Evolutionary conservation across 2,888 invertebrate species (phyloP).

Genomic region (Barypeithes pellucidus): DNA sequence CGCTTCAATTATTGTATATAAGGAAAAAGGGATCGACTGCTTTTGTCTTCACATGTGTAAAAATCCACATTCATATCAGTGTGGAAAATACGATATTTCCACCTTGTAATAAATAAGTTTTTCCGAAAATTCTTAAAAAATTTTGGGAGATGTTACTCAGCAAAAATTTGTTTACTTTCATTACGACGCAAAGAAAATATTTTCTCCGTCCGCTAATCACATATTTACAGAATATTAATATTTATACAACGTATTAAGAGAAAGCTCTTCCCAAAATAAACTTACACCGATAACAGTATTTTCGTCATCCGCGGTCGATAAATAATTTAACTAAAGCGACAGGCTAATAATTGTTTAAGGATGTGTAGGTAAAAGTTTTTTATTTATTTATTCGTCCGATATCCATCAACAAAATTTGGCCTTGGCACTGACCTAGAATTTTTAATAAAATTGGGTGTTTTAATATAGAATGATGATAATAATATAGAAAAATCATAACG

Average conservation of each 20-base stretch:
- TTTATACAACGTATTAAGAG: conserved; percentile 33
- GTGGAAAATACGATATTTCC: too few species aligned
- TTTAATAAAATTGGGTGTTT: conserved; percentile 11
- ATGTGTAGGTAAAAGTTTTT: conserved; percentile 36
- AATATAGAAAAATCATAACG: too few species aligned
- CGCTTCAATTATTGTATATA: background rate
- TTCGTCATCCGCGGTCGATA: conserved; percentile 16
- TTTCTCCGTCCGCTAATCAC: too few species aligned
- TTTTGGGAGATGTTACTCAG: too few species aligned
- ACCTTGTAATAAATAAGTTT: too few species aligned
- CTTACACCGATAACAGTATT: conserved; percentile 29
- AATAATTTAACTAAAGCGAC: background rate
- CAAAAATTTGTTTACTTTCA: too few species aligned
- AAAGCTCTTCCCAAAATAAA: conserved; percentile 31
- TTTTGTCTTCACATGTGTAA: too few species aligned
- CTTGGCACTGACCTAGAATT: conserved; percentile 40
- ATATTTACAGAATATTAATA: conserved; percentile 2
- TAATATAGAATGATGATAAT: too few species aligned
- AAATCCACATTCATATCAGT: too few species aligned
- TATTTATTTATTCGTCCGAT: conserved; percentile 7
- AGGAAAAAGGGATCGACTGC: too few species aligned
- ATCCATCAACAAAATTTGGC: conserved; percentile 22
- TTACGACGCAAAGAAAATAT: too few species aligned
- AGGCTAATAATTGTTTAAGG: conserved; percentile 22
- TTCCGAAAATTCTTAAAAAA: too few species aligned